Evolutionary conservation across 2,888 invertebrate genomes (phyloP).

Genomic region (Metopia argyrocephala): DNA sequence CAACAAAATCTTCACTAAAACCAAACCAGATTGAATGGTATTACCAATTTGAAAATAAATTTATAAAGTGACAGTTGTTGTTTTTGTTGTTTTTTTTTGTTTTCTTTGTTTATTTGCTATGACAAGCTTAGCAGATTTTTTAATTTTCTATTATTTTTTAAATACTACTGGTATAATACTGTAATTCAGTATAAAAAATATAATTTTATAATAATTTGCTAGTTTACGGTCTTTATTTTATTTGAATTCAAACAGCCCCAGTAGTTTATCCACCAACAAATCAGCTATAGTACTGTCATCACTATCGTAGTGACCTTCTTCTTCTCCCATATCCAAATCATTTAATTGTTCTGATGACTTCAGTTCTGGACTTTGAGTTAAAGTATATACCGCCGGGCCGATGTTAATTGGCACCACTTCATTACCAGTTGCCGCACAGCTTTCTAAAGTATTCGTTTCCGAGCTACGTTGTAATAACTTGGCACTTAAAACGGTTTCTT

Average conservation of each 20-base stretch:
- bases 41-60: slow-evolving; percentile 72
- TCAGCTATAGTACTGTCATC: slow-evolving; percentile 8
- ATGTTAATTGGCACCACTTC: neutral
- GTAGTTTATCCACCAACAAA: slow-evolving; percentile 28
- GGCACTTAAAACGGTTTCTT: neutral
- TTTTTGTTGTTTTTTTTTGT: neutral
- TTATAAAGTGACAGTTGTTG: slow-evolving; percentile 32
- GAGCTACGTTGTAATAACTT: neutral
- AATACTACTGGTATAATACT: no score
- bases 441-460: neutral
- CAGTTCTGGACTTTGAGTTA: slow-evolving; percentile 31
- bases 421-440: neutral
- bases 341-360: neutral
- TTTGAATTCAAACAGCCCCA: slow-evolving; percentile 17
- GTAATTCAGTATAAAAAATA: no score
- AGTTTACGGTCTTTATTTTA: neutral
- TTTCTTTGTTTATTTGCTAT: no score
- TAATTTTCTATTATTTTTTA: no score
- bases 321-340: neutral
- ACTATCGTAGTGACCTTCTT: neutral
- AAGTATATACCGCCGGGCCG: neutral
- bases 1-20: slow-evolving; percentile 78
- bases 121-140: no score
- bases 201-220: no score
- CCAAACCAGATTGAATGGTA: slow-evolving; percentile 77